These are phyloP conservation scores for Paratrypauchen microcephalus DNA, from an alignment of 2,797 vertebrate genomes.

Conservation along the genomic window DNA sequence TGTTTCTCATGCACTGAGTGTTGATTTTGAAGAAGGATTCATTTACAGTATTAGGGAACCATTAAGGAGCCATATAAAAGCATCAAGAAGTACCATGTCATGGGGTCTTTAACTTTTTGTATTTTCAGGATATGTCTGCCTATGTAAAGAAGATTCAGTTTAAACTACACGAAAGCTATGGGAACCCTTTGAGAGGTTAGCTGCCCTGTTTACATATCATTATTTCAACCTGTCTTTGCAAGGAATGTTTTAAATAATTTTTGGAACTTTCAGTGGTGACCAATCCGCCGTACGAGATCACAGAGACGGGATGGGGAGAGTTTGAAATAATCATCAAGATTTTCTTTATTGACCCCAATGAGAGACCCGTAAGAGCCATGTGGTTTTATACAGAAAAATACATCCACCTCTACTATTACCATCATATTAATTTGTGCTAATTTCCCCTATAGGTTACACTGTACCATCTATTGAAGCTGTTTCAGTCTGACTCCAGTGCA, in stretches of 20 bases:
- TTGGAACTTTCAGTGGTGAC: constrained; percentile 84
- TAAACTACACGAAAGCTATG: constrained; percentile 97
- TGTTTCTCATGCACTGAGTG: no score
- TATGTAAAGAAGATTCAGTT: constrained; percentile 99
- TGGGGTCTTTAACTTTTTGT: no score
- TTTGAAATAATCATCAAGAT: constrained; percentile 99
- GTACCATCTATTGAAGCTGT: constrained; percentile 95
- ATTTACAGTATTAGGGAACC: no score
- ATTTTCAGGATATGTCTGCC: constrained; percentile 93
- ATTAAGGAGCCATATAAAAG: no score
- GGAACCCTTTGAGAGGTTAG: constrained; percentile 93
- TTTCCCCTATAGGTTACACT: constrained; percentile 85
- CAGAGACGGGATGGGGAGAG: constrained; percentile 98
- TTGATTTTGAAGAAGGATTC: no score
- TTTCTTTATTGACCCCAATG: constrained; percentile 98
- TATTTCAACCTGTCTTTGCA: background rate
- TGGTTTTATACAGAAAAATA: background rate
- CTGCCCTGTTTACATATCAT: background rate
- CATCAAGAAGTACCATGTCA: no score
- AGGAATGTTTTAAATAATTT: background rate
- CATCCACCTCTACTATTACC: background rate
- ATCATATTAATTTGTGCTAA: background rate
- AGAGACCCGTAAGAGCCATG: constrained; percentile 87
- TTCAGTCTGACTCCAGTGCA: constrained; percentile 96
- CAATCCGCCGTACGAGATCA: constrained; percentile 97